These are phyloP conservation scores for Cheumatopsyche charites DNA, from an alignment of 1,140 invertebrate species.

Conservation along the genomic window DNA sequence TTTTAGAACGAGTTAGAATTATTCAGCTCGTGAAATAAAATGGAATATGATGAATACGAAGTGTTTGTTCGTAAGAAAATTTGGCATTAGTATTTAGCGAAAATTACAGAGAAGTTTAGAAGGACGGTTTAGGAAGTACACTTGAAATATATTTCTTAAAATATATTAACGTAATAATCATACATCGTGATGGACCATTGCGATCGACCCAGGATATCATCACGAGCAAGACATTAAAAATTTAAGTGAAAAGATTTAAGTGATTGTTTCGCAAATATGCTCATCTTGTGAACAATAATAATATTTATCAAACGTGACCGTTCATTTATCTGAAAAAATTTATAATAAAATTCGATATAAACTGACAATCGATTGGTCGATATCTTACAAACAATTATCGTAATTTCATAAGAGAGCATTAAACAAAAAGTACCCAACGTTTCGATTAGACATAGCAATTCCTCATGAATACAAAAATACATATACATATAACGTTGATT, in stretches of 20 bases:
- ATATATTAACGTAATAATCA: neutral
- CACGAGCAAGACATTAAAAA: too few relatives aligned
- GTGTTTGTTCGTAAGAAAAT: too few relatives aligned
- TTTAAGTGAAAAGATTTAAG: too few relatives aligned
- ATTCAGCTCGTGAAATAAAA: too few relatives aligned
- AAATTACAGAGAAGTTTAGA: slow-evolving; percentile 3
- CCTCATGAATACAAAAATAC: slow-evolving; percentile 20
- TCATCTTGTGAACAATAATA: too few relatives aligned
- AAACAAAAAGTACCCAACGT: slow-evolving; percentile 14
- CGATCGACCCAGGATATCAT: too few relatives aligned
- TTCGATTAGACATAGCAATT: slow-evolving; percentile 7
- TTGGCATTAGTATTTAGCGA: neutral
- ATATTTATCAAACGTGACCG: too few relatives aligned
- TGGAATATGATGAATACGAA: too few relatives aligned
- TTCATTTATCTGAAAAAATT: too few relatives aligned
- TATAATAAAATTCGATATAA: neutral
- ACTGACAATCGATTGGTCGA: slow-evolving; percentile 14
- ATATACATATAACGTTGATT: neutral
- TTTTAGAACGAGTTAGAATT: too few relatives aligned
- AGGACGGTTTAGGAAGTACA: slow-evolving; percentile 25
- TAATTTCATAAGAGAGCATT: slow-evolving; percentile 25
- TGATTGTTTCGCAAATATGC: too few relatives aligned
- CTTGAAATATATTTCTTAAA: slow-evolving; percentile 20
- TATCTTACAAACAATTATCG: slow-evolving; percentile 10
- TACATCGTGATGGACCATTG: too few relatives aligned